Evolutionary conservation across 1,140 invertebrate species (phyloP).

Genomic region (Globodera ellingtonae): DNA sequence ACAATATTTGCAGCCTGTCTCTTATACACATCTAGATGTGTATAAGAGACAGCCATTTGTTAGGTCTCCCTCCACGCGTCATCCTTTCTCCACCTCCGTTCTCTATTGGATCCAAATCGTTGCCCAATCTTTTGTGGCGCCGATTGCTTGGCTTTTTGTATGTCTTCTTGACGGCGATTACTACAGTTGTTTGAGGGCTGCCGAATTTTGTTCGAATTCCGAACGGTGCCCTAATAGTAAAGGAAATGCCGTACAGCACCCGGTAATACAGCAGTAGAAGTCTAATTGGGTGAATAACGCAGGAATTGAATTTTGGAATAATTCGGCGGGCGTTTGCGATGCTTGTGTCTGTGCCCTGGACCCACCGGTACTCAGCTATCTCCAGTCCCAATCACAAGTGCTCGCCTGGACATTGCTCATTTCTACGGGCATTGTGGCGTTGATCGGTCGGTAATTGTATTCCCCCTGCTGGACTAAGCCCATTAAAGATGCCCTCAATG

Average conservation of each 20-base stretch:
- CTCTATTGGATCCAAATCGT: slow-evolving; percentile 57
- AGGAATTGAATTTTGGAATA: neutral
- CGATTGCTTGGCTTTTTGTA: slow-evolving; percentile 59
- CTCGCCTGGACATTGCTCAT: slow-evolving; percentile 44
- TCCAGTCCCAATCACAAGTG: slow-evolving; percentile 50
- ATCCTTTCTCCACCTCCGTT: slow-evolving; percentile 51
- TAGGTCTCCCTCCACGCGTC: slow-evolving; percentile 44
- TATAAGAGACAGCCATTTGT: no score
- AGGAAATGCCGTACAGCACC: slow-evolving; percentile 1
- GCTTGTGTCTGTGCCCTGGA: slow-evolving; percentile 42
- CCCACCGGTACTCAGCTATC: slow-evolving; percentile 11
- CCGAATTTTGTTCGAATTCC: slow-evolving; percentile 41
- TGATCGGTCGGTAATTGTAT: slow-evolving; percentile 28
- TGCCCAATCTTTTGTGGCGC: slow-evolving; percentile 48
- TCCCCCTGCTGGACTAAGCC: neutral
- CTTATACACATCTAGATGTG: no score
- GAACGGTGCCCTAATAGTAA: slow-evolving; percentile 45
- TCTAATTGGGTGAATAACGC: neutral
- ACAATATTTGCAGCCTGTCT: slow-evolving; percentile 76
- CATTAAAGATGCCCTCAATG: neutral
- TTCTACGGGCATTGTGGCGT: slow-evolving; percentile 34
- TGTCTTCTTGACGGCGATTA: slow-evolving; percentile 57
- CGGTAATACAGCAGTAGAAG: neutral
- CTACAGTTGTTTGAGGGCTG: slow-evolving; percentile 52
- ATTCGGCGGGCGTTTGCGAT: slow-evolving; percentile 39